Base-by-base conservation (phyloP, 2,113 vertebrate genomes). In the Cnemophilus loriae region DNA sequence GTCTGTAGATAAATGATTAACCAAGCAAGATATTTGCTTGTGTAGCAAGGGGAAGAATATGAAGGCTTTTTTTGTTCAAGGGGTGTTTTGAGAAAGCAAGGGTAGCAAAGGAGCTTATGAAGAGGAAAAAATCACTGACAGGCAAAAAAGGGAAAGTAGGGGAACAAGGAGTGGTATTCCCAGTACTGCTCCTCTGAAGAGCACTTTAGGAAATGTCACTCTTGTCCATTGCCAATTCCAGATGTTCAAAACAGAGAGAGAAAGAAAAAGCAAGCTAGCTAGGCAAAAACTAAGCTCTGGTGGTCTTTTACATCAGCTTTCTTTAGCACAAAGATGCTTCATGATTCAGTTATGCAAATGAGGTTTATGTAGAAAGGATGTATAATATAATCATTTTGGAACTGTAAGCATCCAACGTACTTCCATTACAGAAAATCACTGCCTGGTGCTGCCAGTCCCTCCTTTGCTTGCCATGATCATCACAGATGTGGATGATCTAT, bases 21-120 rank as follows among this genome's bases (percentile, higher is more conserved):
- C 91, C 95, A 96, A 96, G 94, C 95, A 95, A 95, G 94, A 55
- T 92, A 86, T 96, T 85, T 74, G 95, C 93, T 93, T 92, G 87
- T 5, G 11, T 59, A 81, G 94, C 88, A 92, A 93, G 11, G 59
- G 78, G 35, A 93, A 82, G 65, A 71, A 69, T 56, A n/a, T 15
- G 69, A 79, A 69, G 20, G 37, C 5, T 69, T 70, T 47, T 65
- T 71, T 49, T 60, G 16, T 86, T 80, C 47, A 57, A 57, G 41
- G 22, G 27, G 6, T 70, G 23, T 57, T 52, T 88, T 74, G 55
- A 77, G 50, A 80, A 73, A 88, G 20, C 83, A 56, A 55, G 16
- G 75, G n/a, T 89, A 46, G 46, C 84, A 83, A 91, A 94, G 47
- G 18, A 86, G 42, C 76, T 93, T 91, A 85, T 60, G 78, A 74